A percentile compares a stretch with the other conserved stretches of the same genome.
Conservation (phyloP, 2,888 invertebrate species). For the Diogma glabrata region DNA sequence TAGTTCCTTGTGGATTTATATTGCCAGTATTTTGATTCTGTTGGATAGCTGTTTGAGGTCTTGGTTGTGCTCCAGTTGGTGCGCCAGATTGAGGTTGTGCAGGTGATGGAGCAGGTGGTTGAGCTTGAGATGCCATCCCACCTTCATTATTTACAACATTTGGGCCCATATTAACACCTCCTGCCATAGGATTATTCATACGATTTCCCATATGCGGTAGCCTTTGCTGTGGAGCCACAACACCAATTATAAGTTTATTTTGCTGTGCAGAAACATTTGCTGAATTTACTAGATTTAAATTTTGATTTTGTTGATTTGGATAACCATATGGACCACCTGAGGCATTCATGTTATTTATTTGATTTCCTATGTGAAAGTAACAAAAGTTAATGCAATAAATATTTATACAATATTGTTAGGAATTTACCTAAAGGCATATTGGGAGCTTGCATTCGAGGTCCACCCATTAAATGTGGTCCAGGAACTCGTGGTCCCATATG, state of each 20-base stretch:
- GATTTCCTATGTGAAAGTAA: constrained; percentile 4
- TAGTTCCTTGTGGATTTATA: constrained; percentile 31
- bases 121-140: constrained; percentile 59
- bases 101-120: constrained; percentile 65
- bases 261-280: constrained; percentile 21
- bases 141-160: constrained; percentile 47
- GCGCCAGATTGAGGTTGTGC: constrained; percentile 67
- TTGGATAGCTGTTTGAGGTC: constrained; percentile 43
- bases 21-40: constrained; percentile 28
- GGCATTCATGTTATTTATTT: constrained; percentile 28
- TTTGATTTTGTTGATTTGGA: constrained; percentile 19
- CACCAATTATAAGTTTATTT: constrained; percentile 28
- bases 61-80: constrained; percentile 48
- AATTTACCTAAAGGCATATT: constrained; percentile 28
- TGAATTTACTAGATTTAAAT: constrained; percentile 27
- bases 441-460: constrained; percentile 49
- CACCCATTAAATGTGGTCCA: constrained; percentile 37
- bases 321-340: constrained; percentile 30
- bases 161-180: constrained; percentile 29
- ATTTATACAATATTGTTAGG: constrained; percentile 5
- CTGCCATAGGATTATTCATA: constrained; percentile 21
- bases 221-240: constrained; percentile 45
- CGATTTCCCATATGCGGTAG: constrained; percentile 30
- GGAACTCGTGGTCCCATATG: constrained; percentile 30
- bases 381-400: constrained; percentile 2